Base-by-base conservation (phyloP, 2,113 vertebrate species). In the Hippocampus mohnikei region DNA sequence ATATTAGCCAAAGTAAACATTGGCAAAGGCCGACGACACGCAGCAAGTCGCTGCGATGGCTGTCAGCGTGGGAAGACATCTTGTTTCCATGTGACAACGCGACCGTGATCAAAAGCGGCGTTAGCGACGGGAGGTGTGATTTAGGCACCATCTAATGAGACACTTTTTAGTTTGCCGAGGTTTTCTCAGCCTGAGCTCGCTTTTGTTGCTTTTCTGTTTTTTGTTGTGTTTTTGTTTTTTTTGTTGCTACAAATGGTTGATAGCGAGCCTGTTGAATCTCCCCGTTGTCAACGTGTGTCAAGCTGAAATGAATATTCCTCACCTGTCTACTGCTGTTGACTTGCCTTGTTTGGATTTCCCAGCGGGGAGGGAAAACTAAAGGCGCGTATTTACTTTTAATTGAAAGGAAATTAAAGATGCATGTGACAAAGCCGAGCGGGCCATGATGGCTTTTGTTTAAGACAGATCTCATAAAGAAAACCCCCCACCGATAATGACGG, bases 351-450 rank as follows among this genome's bases (percentile, higher is more conserved):
- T 91, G 90, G 91, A 92, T 91, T 92, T 92, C 91, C 89, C 91
- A 91, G 90, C 91, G 89, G 91, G 90, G 85, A 25, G 84, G 62
- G 86, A 83, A 85, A 91, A 93, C 91, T 89, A 91, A 92, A 91
- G 85, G 87, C 81, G 90, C 88, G 92, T 93, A 93, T 92, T 93
- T 92, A 93, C 91, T 93, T 92, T 92, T 93, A 93, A 93, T 93
- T 93, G 91, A 92, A 93, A 93, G 91, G 92, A 93, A 93, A 93
- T 93, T 92, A 93, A 93, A 93, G 91, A 92, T 85, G 90, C 90
- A 90, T 90, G 91, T 91, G 90, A 90, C 88, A 90, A 86, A 83
- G 81, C 90, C 87, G 60, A 75, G 86, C 67, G 90, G 58, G 88
- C 74, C 88, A 89, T 92, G 90, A 93, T 92, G 88, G 92, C 92